Evolutionary conservation across 2,888 invertebrate genomes (phyloP).

Genomic region (Lypha dubia): DNA sequence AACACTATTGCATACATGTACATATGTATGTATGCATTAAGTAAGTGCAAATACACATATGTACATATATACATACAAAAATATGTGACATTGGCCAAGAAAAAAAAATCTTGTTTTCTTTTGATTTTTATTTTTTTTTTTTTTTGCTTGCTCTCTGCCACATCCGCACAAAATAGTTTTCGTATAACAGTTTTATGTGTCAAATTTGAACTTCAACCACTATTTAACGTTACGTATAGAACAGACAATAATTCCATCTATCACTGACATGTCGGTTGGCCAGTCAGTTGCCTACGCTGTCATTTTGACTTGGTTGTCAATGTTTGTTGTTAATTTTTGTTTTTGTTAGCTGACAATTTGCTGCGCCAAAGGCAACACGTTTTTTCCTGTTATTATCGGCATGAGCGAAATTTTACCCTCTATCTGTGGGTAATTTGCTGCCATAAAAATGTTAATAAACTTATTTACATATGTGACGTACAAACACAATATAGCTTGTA

Average conservation of each 20-base stretch:
- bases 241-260: background rate
- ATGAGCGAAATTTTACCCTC: background rate
- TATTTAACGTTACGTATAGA: constrained; percentile 32
- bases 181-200: constrained; percentile 66
- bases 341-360: constrained; percentile 17
- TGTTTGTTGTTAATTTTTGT: background rate
- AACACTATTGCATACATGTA: constrained; percentile 1
- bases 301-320: constrained; percentile 12
- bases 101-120: constrained; percentile 48
- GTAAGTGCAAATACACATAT: background rate
- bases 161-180: constrained; percentile 2
- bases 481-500: background rate
- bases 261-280: constrained; percentile 1
- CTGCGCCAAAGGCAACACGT: constrained; percentile 46
- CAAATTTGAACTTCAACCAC: constrained; percentile 58
- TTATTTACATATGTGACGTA: constrained; percentile 35
- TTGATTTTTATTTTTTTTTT: constrained; percentile 20
- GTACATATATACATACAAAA: background rate
- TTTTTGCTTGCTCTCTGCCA: constrained; percentile 12
- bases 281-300: constrained; percentile 39
- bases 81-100: constrained; percentile 71
- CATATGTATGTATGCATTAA: background rate
- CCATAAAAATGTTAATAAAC: constrained; percentile 1
- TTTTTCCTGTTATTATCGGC: constrained; percentile 27
- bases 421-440: background rate